Conservation (phyloP, 2,797 vertebrate genomes). For the Cichlasoma orientale region DNA sequence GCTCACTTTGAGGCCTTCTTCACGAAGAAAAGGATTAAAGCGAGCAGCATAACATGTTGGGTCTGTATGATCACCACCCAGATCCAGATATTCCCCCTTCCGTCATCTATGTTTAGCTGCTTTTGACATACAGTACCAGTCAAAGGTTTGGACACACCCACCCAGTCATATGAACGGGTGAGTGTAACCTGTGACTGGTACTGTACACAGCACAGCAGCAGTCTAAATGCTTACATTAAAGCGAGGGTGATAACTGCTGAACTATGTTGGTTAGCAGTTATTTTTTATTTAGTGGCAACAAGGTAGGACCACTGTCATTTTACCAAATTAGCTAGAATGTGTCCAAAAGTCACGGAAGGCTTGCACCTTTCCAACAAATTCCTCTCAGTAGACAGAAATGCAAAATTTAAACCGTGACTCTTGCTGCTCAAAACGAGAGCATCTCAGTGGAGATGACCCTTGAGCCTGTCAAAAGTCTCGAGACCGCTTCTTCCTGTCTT, state of each 20-base stretch:
- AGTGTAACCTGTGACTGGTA: too few relatives aligned
- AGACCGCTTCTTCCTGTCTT: conserved; percentile 40
- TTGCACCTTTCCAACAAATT: neutral
- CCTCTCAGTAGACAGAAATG: neutral
- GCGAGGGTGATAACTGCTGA: too few relatives aligned
- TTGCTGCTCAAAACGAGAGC: conserved; percentile 34
- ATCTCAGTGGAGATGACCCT: conserved; percentile 20
- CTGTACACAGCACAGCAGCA: neutral
- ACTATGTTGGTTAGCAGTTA: neutral
- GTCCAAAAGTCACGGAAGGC: neutral
- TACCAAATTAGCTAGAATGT: neutral
- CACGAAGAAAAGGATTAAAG: neutral
- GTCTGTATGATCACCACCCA: neutral
- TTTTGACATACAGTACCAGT: too few relatives aligned
- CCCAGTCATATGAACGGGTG: too few relatives aligned
- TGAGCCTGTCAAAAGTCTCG: conserved; percentile 64
- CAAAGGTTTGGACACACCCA: too few relatives aligned
- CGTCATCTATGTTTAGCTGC: too few relatives aligned
- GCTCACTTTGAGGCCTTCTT: neutral
- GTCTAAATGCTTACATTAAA: neutral
- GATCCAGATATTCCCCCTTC: neutral
- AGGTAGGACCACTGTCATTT: neutral
- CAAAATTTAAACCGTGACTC: conserved; percentile 37
- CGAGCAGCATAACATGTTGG: neutral
- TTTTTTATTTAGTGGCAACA: neutral